Base-by-base conservation (phyloP, 2,888 invertebrate genomes). In the Steinernema carpocapsae region DNA sequence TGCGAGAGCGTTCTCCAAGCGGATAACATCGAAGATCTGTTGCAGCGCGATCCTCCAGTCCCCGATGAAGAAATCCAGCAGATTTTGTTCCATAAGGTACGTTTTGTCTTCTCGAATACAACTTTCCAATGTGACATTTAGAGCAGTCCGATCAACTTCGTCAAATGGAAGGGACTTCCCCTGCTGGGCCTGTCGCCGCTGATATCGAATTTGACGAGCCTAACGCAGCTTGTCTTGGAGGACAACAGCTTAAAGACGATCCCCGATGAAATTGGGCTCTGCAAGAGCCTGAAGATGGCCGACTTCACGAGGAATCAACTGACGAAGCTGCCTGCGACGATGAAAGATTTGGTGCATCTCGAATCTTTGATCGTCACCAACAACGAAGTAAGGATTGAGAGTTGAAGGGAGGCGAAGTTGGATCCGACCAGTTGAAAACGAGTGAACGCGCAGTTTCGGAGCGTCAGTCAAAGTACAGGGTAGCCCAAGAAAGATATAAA, bases 241-340 rank as follows among this genome's bases (percentile, higher is more conserved):
- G 56, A 56, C 26, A 17, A 56, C 56, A 26, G 56, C 22, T 26
- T 56, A 26, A 56, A 22, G 26, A 12, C 56, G 24, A 56, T 56
- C 26, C 56, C 56, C 2, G 26, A 14, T 12, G 56, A 56, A 24
- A 56, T 56, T 26, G 56, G 56, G 6, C 14, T 26, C 10, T 56
- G 56, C 26, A 77, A 74, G 19, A 51, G 70, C 12, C 75, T 83
- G 70, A 79, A 78, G 26, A 73, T 80, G 56, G 64, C 82, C 10
- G 81, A 83, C 76, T 56, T 83, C 4, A 78, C 80, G 3, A 72
- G 76, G 17, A 83, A 83, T 70, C 26, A 75, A 19, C 64, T 83
- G 64, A 74, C 77, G 37, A 22, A 37, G 1, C 71, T 83, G 37
- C 83, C 83, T 12, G 0, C 74, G 0, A 76, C 78, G 3, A 75